phyloP scores from a whole-genome alignment of 2,797 vertebrate genomes.

The Calcarius lapponicus region DNA sequence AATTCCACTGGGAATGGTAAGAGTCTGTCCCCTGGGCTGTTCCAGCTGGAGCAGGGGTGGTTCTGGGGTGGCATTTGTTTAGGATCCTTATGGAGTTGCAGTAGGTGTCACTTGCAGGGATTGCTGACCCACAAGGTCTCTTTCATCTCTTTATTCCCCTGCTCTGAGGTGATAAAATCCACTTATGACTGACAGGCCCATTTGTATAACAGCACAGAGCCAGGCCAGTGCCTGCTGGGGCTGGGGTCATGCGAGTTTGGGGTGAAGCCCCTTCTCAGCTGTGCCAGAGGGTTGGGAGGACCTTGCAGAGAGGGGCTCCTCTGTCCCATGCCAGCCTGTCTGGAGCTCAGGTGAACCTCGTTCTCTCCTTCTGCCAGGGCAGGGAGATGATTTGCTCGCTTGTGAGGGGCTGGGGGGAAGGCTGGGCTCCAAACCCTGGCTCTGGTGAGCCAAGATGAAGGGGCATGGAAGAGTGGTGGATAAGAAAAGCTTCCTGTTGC shows the following conservation, averaged over 20 bases:
- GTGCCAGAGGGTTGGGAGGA: neutral
- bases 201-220: neutral
- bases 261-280: neutral
- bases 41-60: neutral
- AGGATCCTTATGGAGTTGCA: neutral
- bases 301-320: neutral
- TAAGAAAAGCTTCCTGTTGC: constrained; percentile 28
- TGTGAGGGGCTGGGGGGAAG: neutral
- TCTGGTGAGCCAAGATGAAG: neutral
- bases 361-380: neutral
- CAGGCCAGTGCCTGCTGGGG: accelerated
- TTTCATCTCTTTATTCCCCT: neutral
- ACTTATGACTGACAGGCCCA: neutral
- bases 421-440: neutral
- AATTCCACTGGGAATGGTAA: neutral
- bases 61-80: neutral
- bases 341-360: neutral
- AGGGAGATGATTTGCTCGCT: neutral
- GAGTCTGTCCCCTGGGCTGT: neutral
- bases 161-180: neutral
- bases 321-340: accelerated
- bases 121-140: neutral
- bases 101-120: neutral
- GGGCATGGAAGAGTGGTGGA: accelerated
- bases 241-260: neutral